A percentile compares a stretch with the other conserved stretches of the same genome.
Evolutionary conservation across 1,140 invertebrate genomes (phyloP).

Genomic region (Xylocopa sonorina): DNA sequence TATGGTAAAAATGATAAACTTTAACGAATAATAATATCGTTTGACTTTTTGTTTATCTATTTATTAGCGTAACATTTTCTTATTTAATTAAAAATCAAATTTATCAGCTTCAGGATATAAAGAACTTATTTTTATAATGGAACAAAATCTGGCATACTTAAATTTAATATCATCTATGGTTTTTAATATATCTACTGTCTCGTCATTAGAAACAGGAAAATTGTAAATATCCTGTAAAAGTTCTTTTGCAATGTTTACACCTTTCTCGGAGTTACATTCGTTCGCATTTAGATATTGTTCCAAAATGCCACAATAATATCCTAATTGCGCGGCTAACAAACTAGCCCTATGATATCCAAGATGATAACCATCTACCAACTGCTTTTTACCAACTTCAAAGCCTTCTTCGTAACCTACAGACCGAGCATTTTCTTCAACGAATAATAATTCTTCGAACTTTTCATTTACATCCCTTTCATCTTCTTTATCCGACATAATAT

Average conservation of each 20-base stretch:
- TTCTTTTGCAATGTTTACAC: constrained; percentile 81
- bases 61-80: too few relatives aligned
- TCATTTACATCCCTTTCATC: constrained; percentile 76
- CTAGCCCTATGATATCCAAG: constrained; percentile 78
- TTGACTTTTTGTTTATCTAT: too few relatives aligned
- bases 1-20: neutral
- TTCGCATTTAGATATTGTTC: constrained; percentile 63
- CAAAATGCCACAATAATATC: constrained; percentile 76
- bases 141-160: constrained; percentile 86
- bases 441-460: constrained; percentile 76
- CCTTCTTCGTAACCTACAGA: constrained; percentile 71
- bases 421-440: constrained; percentile 76
- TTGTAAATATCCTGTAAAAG: constrained; percentile 84
- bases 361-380: constrained; percentile 76
- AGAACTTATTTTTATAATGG: constrained; percentile 84
- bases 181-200: constrained; percentile 85
- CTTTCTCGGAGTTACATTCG: constrained; percentile 76
- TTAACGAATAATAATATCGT: too few relatives aligned
- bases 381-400: constrained; percentile 64
- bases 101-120: constrained; percentile 81
- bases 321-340: constrained; percentile 75
- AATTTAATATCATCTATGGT: constrained; percentile 85
- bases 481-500: constrained; percentile 58
- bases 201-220: constrained; percentile 86
- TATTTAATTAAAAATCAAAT: constrained; percentile 79